Percentiles rank a stretch among this genome's conserved stretches.
Evolutionary conservation across 2,113 vertebrate genomes (phyloP).

Genomic region (Mixornis gularis): DNA sequence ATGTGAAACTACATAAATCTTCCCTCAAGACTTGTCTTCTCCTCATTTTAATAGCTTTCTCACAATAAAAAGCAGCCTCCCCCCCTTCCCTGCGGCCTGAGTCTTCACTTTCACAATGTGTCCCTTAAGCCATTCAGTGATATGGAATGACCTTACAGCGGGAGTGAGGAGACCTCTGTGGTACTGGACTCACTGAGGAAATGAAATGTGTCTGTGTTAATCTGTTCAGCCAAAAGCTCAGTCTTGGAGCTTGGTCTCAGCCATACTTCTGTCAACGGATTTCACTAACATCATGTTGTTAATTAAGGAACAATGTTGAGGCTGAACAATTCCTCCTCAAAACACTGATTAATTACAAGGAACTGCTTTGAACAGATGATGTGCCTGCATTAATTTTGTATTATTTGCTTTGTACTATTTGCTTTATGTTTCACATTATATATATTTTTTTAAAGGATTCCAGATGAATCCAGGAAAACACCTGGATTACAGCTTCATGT

Average conservation of each 20-base stretch:
- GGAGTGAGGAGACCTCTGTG: background rate
- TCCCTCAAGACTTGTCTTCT: background rate
- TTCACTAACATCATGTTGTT: background rate
- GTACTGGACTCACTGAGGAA: background rate
- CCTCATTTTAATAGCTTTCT: background rate
- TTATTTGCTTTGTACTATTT: background rate
- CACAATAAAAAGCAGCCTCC: background rate
- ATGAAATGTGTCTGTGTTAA: background rate
- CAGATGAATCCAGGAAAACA: background rate
- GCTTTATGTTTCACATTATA: background rate
- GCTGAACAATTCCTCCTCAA: constrained; percentile 27
- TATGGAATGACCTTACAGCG: background rate
- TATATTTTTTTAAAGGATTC: background rate
- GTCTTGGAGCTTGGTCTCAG: background rate
- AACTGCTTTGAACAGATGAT: background rate
- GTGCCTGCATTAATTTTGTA: background rate
- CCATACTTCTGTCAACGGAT: background rate
- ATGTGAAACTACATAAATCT: constrained; percentile 22
- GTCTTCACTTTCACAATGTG: background rate
- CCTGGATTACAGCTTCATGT: background rate
- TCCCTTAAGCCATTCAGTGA: background rate
- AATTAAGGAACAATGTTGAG: constrained; percentile 14
- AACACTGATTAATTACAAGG: constrained; percentile 38
- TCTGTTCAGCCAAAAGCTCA: background rate
- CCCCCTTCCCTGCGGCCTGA: background rate